Base-by-base conservation (phyloP, 2,113 vertebrate species). In the Pagrus major region DNA sequence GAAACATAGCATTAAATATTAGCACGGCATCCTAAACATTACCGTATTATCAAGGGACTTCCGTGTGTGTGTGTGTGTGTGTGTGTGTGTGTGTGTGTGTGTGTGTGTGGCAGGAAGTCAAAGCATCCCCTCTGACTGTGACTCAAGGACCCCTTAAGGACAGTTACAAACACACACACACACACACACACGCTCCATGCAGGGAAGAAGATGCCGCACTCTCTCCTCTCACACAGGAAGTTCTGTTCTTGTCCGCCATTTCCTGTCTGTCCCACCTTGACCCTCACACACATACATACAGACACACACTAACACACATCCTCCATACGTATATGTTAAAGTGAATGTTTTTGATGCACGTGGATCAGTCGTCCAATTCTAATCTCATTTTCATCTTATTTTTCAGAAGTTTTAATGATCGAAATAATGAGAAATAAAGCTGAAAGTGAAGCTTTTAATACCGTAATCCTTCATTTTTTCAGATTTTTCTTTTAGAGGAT, bases 241-340 rank as follows among this genome's bases (percentile, higher is more conserved):
- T 81, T 76, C 64, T 80, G 81, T 58, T 85, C 71, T 72, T 79
- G 77, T 86, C 54, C 44, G 0, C 58, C 31, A 37, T 64, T 90
- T 92, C 91, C 89, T 80, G 76, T 78, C 74, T 27, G 51, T 86
- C 64, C 72, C 56, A 82, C 81, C 49, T 81, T 90, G 80, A 91
- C 86, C 72, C 35, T 37, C 20, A 59, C 23, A 25, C 21, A 65
- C 27, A 47, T 31, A 68, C 4, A 23, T 7, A 54, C 3, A 44
- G 23, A 63, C 39, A 58, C 55, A 69, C 15, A 2, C 9, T 20
- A 11, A 20, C 35, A 51, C 31, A 29, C 71, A 60, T 66, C 55
- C 51, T 71, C 52, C 0, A 63, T 41, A n/a, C n/a, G n/a, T 3
- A 54, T 46, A 59, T 54, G 25, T 10, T 6, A 16, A 44, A 39